Evolutionary conservation across 2,888 invertebrate genomes (phyloP).

Genomic region (Phyto melanocephala): DNA sequence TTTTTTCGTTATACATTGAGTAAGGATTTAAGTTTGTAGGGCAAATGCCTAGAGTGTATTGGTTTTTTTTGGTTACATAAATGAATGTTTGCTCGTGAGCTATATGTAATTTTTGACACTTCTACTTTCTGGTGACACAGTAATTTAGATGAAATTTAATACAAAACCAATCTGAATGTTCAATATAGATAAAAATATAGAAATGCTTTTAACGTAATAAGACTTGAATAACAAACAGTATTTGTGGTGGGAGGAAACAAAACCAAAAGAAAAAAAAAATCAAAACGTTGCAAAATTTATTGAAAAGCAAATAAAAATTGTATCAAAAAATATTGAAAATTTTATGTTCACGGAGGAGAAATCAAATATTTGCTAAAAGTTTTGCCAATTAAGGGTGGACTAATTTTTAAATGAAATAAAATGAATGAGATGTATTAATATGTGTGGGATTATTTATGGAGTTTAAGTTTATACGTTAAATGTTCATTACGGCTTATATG

Average conservation of each 20-base stretch:
- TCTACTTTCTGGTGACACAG: conserved; percentile 38
- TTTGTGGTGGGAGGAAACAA: neutral
- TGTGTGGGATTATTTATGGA: no score
- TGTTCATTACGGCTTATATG: no score
- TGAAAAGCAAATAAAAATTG: no score
- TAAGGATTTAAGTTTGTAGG: neutral
- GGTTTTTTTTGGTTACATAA: conserved; percentile 17
- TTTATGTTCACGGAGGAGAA: no score
- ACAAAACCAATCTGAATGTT: conserved; percentile 4
- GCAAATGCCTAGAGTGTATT: conserved; percentile 45
- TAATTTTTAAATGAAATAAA: no score
- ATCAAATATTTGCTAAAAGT: no score
- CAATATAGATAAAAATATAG: conserved; percentile 12
- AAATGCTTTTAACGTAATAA: conserved; percentile 4
- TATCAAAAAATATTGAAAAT: no score
- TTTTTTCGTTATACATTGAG: neutral
- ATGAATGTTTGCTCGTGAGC: neutral
- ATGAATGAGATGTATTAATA: no score
- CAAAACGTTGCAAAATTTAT: conserved; percentile 3
- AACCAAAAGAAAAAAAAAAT: neutral
- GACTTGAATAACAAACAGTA: neutral
- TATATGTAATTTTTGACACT: conserved; percentile 34
- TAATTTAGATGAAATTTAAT: conserved; percentile 40
- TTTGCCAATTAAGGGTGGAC: no score
- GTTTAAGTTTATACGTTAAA: no score